These are phyloP conservation scores for Cephus cinctus DNA, from an alignment of 1,140 invertebrate genomes.

Conservation along the genomic window DNA sequence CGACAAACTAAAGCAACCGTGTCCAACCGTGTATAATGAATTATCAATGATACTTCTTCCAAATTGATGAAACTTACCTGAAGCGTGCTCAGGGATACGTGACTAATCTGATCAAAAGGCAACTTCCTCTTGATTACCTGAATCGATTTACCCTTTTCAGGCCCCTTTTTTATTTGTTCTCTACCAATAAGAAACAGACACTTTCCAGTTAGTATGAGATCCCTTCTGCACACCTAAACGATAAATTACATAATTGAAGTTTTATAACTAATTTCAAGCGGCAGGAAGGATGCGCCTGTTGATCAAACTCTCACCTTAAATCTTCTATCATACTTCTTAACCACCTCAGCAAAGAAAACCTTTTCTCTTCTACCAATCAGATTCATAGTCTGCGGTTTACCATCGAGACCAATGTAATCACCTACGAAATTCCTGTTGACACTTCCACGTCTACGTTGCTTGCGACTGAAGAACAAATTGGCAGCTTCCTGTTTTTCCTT, in stretches of 20 bases:
- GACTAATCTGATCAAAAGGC: constrained; percentile 61
- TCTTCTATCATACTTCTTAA: constrained; percentile 71
- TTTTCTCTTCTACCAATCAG: constrained; percentile 68
- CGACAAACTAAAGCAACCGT: too few species aligned
- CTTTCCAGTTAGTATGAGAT: constrained; percentile 69
- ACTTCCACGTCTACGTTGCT: constrained; percentile 66
- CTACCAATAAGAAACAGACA: constrained; percentile 64
- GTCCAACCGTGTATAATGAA: too few species aligned
- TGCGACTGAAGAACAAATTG: constrained; percentile 66
- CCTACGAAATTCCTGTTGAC: constrained; percentile 73
- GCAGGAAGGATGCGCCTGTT: not conserved
- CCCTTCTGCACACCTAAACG: constrained; percentile 59
- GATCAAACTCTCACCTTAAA: constrained; percentile 61
- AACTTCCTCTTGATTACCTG: constrained; percentile 70
- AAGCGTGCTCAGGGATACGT: constrained; percentile 59
- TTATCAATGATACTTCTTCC: too few species aligned
- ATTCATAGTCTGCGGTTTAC: constrained; percentile 59
- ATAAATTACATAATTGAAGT: constrained; percentile 11
- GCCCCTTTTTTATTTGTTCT: constrained; percentile 60
- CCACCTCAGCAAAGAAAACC: constrained; percentile 69
- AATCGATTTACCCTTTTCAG: constrained; percentile 59
- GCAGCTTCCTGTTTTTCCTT: constrained; percentile 65
- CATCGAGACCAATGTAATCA: constrained; percentile 74
- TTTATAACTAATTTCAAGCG: constrained; percentile 14
- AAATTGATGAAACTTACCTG: constrained; percentile 56